A percentile compares a stretch with the other conserved stretches of the same genome.
phyloP scores from a whole-genome alignment of 2,888 invertebrate genomes.

The Serrognathus titanus region DNA sequence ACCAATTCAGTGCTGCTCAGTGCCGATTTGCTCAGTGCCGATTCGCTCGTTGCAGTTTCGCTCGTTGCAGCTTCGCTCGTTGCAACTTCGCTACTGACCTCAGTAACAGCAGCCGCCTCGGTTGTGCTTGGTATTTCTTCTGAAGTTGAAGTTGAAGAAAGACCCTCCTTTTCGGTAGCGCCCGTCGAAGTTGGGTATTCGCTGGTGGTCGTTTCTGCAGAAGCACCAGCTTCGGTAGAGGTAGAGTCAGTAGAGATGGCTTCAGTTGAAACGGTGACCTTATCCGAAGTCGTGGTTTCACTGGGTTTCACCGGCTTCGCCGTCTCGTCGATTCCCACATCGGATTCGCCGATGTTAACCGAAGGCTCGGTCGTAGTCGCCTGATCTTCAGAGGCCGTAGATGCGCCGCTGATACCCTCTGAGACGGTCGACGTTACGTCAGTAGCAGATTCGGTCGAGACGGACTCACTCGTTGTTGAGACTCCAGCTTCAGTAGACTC shows the following conservation, averaged over 20 bases:
- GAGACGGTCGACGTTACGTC: background rate
- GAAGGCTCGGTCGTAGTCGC: constrained; percentile 31
- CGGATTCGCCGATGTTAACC: constrained; percentile 14
- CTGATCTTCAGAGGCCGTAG: constrained; percentile 14
- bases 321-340: constrained; percentile 11
- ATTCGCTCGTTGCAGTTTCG: constrained; percentile 6
- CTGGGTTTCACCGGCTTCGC: constrained; percentile 22
- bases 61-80: background rate
- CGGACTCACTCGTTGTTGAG: background rate
- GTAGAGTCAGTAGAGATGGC: constrained; percentile 19
- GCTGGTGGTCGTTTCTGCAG: background rate
- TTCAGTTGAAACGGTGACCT: constrained; percentile 11
- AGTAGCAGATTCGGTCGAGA: background rate
- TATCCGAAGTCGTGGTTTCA: constrained; percentile 19
- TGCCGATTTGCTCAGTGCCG: constrained; percentile 8
- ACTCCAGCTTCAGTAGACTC: background rate
- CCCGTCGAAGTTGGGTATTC: background rate
- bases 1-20: constrained; percentile 2
- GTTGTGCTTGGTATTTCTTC: constrained; percentile 25
- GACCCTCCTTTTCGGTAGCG: constrained; percentile 4
- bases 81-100: constrained; percentile 15
- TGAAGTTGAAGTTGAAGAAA: constrained; percentile 23
- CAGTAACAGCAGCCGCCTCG: constrained; percentile 19
- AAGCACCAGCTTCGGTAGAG: constrained; percentile 7
- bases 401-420: constrained; percentile 5